A percentile compares a stretch with the other conserved stretches of the same genome.
phyloP scores from a whole-genome alignment of 1,140 invertebrate genomes.

The Monochamus saltuarius region DNA sequence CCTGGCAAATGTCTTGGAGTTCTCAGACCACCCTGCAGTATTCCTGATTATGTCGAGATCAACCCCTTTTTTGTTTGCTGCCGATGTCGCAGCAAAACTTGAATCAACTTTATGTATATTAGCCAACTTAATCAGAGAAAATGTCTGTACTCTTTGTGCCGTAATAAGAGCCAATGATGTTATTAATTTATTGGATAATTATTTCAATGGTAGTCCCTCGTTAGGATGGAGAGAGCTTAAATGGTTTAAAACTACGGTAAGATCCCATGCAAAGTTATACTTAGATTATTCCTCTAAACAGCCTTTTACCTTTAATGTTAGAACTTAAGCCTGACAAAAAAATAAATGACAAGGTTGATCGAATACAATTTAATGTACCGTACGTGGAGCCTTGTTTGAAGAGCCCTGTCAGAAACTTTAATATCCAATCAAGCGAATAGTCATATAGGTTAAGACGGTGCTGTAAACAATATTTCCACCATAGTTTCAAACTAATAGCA shows the following conservation, averaged over 20 bases:
- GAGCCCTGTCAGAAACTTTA: no score
- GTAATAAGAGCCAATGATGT: neutral
- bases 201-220: neutral
- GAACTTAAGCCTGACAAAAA: neutral
- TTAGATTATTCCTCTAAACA: neutral
- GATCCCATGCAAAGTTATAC: neutral
- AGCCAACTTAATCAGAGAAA: conserved; percentile 1
- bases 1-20: conserved; percentile 36
- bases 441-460: no score
- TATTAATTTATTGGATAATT: conserved; percentile 4
- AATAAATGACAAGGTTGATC: neutral
- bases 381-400: no score
- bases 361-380: no score
- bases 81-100: conserved; percentile 30
- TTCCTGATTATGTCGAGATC: conserved; percentile 32
- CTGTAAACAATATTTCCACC: no score
- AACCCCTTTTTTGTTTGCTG: conserved; percentile 22
- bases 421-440: no score
- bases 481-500: no score
- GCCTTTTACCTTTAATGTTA: neutral
- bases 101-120: conserved; percentile 1
- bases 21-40: conserved; percentile 37
- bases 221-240: neutral
- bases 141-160: conserved; percentile 7
- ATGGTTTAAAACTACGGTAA: neutral